Conservation (phyloP, 1,140 invertebrate genomes). For the Musca domestica region DNA sequence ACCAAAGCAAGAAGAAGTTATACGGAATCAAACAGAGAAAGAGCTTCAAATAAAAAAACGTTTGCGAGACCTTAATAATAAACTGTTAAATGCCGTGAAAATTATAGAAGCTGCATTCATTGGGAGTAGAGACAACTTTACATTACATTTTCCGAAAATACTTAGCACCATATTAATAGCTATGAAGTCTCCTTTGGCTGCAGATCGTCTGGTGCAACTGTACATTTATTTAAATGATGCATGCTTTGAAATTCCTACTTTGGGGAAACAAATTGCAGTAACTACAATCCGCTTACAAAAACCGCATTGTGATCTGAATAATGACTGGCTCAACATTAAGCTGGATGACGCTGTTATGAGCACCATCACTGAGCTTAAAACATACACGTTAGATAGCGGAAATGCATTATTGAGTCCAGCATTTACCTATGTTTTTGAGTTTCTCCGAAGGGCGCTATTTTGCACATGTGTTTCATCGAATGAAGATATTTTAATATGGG, state of each 20-base stretch:
- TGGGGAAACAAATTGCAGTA: conserved; percentile 64
- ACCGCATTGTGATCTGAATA: conserved; percentile 75
- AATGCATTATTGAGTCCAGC: conserved; percentile 62
- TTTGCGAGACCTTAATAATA: conserved; percentile 58
- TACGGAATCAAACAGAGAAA: conserved; percentile 83
- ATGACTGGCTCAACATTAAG: conserved; percentile 74
- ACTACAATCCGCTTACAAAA: conserved; percentile 68
- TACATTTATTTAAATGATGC: conserved; percentile 60
- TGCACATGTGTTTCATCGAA: conserved; percentile 54
- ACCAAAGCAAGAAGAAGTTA: conserved; percentile 89
- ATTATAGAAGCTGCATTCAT: conserved; percentile 63
- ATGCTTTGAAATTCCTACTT: conserved; percentile 56
- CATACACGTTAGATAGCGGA: conserved; percentile 4
- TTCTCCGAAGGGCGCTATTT: conserved; percentile 68
- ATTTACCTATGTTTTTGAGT: conserved; percentile 81
- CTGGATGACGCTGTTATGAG: conserved; percentile 54
- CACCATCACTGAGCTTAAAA: conserved; percentile 32
- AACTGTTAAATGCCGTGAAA: conserved; percentile 63
- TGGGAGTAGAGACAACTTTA: conserved; percentile 64
- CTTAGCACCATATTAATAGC: conserved; percentile 63
- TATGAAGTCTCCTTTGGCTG: conserved; percentile 69
- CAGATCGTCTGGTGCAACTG: conserved; percentile 62
- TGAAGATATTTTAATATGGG: conserved; percentile 62
- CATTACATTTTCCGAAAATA: conserved; percentile 63
- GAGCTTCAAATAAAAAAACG: conserved; percentile 74